Evolutionary conservation across 2,113 vertebrate genomes (phyloP), one percentile per base, ranked within the genome.

Genomic region (Terrapene triunguis): DNA sequence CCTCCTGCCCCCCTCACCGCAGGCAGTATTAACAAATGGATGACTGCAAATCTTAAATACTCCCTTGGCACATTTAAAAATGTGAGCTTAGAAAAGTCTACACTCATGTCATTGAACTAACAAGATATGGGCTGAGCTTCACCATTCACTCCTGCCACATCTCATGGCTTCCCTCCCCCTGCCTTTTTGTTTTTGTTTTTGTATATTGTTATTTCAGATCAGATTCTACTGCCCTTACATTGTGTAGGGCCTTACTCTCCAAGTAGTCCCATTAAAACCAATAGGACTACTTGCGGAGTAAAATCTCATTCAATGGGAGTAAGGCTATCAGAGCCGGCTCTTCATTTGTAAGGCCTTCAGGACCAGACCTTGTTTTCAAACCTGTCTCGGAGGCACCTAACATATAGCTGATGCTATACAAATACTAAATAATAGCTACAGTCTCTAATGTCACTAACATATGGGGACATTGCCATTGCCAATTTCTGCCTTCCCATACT

Each of bases 41-140:
- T 87, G 24, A 47, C 4, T 81, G 79, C 83, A 89, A 88, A 93
- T 87, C 85, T 81, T 42, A 85, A 88, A 53, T 85, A 16, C 81
- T 84, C 90, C 25, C 35, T 97, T 42, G 78, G 53, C 65, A 12
- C 4, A 13, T 19, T 57, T 82, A 89, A 85, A 88, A 79, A 89
- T 25, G 19, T 86, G 42, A 10, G 53, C 55, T 74, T 84, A 89
- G 82, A 93, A 89, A 38, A 9, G 3, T 76, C 4, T 78, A 16
- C 1, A 0, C 10, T 79, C 76, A 85, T 85, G 47, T 83, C 79
- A 87, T 1, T 51, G 38, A 1, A 27, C 11, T 91, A 74, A 47
- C 0, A 1, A 16, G 38, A 24, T 6, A 76, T 47, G 72, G 42
- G 38, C 38, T 76, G 21, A 44, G 22, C 5, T 3, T 76, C 76